Conservation (phyloP, 2,113 vertebrate genomes). For the Micronisus gabar region DNA sequence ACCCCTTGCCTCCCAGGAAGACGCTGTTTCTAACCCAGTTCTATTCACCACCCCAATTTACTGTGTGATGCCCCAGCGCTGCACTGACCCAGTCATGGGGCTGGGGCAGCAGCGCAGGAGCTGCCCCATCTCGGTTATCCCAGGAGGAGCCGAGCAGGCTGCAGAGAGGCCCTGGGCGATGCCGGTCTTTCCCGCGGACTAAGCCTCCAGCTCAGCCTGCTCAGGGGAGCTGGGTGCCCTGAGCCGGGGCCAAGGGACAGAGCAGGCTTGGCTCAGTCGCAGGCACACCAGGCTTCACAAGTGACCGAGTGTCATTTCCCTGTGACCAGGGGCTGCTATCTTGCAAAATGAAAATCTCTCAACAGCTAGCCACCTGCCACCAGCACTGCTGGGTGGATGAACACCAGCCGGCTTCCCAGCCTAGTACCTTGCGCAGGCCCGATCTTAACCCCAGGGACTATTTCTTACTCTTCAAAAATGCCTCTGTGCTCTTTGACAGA, state of each 20-base stretch:
- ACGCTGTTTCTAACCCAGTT: background rate
- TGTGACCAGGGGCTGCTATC: background rate
- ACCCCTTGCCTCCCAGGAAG: background rate
- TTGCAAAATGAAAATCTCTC: background rate
- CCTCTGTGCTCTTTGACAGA: background rate
- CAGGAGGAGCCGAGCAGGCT: background rate
- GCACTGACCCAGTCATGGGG: accelerated
- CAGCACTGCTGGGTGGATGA: background rate
- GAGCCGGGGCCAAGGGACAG: background rate
- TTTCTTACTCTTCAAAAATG: background rate
- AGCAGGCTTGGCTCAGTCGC: background rate
- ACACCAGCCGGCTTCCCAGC: background rate
- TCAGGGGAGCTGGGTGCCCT: background rate
- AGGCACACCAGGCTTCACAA: background rate
- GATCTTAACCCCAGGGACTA: background rate
- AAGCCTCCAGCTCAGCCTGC: background rate
- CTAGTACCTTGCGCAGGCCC: background rate
- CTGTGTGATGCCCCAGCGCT: accelerated
- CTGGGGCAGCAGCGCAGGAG: background rate
- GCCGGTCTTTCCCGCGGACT: background rate
- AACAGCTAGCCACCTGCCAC: background rate
- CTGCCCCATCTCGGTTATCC: background rate
- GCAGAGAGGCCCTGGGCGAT: background rate
- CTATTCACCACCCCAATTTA: background rate
- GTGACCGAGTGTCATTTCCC: background rate